Evolutionary conservation across 2,888 invertebrate species (phyloP).

Genomic region (Embidobia sp.): DNA sequence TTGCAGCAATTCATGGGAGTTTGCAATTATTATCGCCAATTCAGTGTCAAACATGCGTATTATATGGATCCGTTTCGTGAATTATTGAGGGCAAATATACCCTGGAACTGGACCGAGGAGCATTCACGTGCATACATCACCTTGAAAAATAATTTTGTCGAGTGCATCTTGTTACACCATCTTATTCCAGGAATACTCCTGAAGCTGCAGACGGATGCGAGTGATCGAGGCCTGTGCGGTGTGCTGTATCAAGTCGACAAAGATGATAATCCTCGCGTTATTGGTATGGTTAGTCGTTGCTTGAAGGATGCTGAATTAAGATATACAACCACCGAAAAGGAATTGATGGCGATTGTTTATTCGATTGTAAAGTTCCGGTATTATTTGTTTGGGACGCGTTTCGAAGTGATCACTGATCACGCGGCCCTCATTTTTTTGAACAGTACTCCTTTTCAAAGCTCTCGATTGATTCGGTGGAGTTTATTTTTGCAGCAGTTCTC

Average conservation of each 20-base stretch:
- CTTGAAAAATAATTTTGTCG: constrained; percentile 45
- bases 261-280: neutral
- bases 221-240: constrained; percentile 58
- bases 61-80: constrained; percentile 28
- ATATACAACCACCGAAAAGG: constrained; percentile 16
- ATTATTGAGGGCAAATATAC: constrained; percentile 5
- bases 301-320: constrained; percentile 30
- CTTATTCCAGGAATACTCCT: constrained; percentile 18
- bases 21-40: constrained; percentile 51
- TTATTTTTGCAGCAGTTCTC: constrained; percentile 58
- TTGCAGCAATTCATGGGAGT: constrained; percentile 65
- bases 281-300: constrained; percentile 65
- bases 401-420: constrained; percentile 15
- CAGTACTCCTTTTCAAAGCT: neutral
- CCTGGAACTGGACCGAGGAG: constrained; percentile 40
- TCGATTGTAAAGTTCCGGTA: neutral
- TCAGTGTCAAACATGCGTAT: constrained; percentile 10
- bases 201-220: constrained; percentile 58
- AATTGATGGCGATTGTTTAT: constrained; percentile 13
- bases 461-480: constrained; percentile 12
- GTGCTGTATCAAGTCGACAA: constrained; percentile 47
- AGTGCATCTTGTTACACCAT: constrained; percentile 39
- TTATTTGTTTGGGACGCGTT: neutral
- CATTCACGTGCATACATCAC: constrained; percentile 30
- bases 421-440: constrained; percentile 1